Percentiles rank a stretch among this genome's conserved stretches.
Evolutionary conservation across 2,113 vertebrate species (phyloP).

Genomic region (Calypte anna): DNA sequence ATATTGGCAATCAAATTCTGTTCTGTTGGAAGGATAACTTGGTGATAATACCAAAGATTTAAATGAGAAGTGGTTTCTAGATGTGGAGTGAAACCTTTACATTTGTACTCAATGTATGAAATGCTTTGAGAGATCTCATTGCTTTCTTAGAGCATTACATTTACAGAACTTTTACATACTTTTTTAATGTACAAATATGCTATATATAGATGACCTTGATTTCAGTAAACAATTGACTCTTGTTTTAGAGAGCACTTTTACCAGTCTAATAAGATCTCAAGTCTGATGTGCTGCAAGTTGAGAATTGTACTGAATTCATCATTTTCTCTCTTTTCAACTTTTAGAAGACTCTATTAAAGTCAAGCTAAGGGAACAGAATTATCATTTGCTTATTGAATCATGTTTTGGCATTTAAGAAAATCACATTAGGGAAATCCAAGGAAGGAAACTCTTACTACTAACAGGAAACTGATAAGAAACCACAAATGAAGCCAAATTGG

Average conservation of each 20-base stretch:
- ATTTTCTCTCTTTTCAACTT: neutral
- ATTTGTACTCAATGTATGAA: neutral
- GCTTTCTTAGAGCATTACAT: neutral
- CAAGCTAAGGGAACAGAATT: neutral
- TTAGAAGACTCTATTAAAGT: neutral
- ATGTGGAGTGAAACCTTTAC: neutral
- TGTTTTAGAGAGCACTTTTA: neutral
- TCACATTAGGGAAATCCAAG: slow-evolving; percentile 13
- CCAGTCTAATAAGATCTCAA: neutral
- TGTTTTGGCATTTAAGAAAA: neutral
- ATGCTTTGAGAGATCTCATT: neutral
- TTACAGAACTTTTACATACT: neutral
- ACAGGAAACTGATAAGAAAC: slow-evolving; percentile 59
- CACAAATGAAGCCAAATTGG: slow-evolving; percentile 25
- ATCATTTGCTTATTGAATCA: neutral
- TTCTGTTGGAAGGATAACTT: neutral
- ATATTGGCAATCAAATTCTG: neutral
- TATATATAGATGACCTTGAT: neutral
- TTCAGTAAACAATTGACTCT: neutral
- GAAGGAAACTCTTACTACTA: slow-evolving; percentile 50
- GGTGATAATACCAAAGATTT: neutral
- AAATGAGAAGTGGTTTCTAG: neutral
- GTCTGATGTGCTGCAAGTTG: neutral
- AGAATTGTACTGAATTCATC: neutral
- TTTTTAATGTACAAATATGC: neutral